Percentiles rank a stretch among this genome's conserved stretches.
These are phyloP conservation scores for Leptogaster cylindrica DNA, from an alignment of 2,888 invertebrate species.

Conservation along the genomic window DNA sequence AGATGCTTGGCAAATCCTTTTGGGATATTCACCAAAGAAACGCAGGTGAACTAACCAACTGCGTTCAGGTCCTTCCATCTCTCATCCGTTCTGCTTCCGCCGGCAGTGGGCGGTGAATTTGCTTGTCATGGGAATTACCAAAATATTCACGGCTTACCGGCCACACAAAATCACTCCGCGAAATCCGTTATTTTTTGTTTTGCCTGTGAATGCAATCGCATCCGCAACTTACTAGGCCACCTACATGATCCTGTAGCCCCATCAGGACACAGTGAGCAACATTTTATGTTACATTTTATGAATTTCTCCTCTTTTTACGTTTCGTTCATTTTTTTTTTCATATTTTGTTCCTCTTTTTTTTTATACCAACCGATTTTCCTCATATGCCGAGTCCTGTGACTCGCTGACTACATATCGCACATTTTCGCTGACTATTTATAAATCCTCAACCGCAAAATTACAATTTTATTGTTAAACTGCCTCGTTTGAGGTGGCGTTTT, in stretches of 20 bases:
- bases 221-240: conserved; percentile 2
- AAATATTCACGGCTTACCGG: conserved; percentile 38
- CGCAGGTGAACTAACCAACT: not conserved
- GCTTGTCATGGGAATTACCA: conserved; percentile 25
- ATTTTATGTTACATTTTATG: conserved; percentile 24
- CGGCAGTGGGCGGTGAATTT: not conserved
- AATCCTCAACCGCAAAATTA: conserved; percentile 30
- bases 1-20: not conserved
- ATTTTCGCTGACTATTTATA: conserved; percentile 36
- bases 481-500: conserved; percentile 33
- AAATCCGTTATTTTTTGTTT: conserved; percentile 29
- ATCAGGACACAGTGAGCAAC: not conserved
- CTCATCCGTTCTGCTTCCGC: not conserved
- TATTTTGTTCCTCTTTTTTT: not conserved
- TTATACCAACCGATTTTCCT: conserved; percentile 14
- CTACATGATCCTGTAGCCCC: not conserved
- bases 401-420: not conserved
- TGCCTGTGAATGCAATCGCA: not conserved
- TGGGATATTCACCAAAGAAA: not conserved
- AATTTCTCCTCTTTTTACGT: conserved; percentile 26
- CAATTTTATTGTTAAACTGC: conserved; percentile 33
- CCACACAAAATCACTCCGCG: conserved; percentile 25
- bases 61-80: not conserved
- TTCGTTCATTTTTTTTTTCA: not conserved
- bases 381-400: not conserved